These are phyloP conservation scores for Trachythela sp. DNA, from an alignment of 64 coral and sea anemone genomes.

Conservation along the genomic window DNA sequence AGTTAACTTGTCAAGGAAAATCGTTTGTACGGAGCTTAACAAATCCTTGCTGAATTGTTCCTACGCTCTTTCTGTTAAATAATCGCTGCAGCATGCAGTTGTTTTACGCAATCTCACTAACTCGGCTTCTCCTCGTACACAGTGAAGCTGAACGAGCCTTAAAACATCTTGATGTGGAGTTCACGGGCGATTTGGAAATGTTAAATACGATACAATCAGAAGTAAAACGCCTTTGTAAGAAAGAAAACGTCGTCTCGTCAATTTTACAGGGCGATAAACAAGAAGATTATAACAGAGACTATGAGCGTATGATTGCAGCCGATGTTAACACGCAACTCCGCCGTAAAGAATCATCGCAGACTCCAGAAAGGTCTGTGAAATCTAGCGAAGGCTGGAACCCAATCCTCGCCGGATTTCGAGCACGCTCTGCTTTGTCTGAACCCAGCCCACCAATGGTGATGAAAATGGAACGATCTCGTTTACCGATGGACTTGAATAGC, in stretches of 20 bases:
- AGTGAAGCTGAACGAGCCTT: constrained; percentile 1
- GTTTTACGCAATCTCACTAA: no score
- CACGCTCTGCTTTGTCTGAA: constrained; percentile 68
- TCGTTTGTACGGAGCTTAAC: no score
- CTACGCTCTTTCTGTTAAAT: no score
- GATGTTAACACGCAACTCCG: background rate
- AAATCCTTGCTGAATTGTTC: no score
- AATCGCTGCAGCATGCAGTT: no score
- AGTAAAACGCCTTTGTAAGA: constrained; percentile 57
- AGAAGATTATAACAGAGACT: constrained; percentile 13
- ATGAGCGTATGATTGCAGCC: background rate
- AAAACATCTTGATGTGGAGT: background rate
- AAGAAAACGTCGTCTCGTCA: constrained; percentile 63
- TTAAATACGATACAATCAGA: constrained; percentile 68
- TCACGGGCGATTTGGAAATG: constrained; percentile 77
- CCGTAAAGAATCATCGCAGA: background rate
- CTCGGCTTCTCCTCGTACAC: background rate
- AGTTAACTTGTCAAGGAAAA: no score
- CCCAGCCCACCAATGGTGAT: constrained; percentile 53
- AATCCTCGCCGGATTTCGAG: constrained; percentile 82
- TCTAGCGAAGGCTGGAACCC: constrained; percentile 73
- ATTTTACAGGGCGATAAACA: constrained; percentile 64
- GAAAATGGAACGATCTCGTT: constrained; percentile 63
- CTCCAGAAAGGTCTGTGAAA: constrained; percentile 38
- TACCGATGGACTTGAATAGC: constrained; percentile 87